Evolutionary conservation across 2,888 invertebrate genomes (phyloP).

Genomic region (Dioctria rufipes): DNA sequence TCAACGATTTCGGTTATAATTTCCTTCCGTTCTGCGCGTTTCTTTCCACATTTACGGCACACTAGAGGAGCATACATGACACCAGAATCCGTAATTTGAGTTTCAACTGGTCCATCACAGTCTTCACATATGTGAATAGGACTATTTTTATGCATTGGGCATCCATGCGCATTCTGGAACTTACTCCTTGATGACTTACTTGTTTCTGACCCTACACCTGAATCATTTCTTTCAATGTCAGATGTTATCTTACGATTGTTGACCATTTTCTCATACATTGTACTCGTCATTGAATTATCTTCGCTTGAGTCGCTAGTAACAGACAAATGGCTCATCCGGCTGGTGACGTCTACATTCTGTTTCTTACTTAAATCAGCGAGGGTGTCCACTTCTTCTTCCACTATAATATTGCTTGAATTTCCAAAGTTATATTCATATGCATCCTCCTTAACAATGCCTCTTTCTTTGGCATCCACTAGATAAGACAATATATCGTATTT

Average conservation of each 20-base stretch:
- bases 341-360: slow-evolving; percentile 75
- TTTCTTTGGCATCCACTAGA: slow-evolving; percentile 88
- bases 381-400: slow-evolving; percentile 76
- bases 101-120: slow-evolving; percentile 86
- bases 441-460: slow-evolving; percentile 81
- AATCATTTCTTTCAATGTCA: slow-evolving; percentile 92
- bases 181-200: slow-evolving; percentile 88
- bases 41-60: slow-evolving; percentile 90
- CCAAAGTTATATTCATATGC: slow-evolving; percentile 78
- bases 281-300: slow-evolving; percentile 79
- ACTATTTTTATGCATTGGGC: slow-evolving; percentile 74
- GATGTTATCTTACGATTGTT: slow-evolving; percentile 72
- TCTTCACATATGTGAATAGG: slow-evolving; percentile 86
- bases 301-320: slow-evolving; percentile 90
- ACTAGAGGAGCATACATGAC: slow-evolving; percentile 83
- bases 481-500: slow-evolving; percentile 93
- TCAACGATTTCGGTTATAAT: slow-evolving; percentile 96
- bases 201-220: slow-evolving; percentile 93
- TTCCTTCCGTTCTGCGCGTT: slow-evolving; percentile 91
- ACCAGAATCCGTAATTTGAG: slow-evolving; percentile 81
- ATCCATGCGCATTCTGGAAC: slow-evolving; percentile 76
- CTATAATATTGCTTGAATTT: slow-evolving; percentile 73
- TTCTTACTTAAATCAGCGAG: slow-evolving; percentile 73
- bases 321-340: slow-evolving; percentile 83
- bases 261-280: slow-evolving; percentile 74